phyloP scores from a whole-genome alignment of 2,113 vertebrate species.

The Monopterus albus region DNA sequence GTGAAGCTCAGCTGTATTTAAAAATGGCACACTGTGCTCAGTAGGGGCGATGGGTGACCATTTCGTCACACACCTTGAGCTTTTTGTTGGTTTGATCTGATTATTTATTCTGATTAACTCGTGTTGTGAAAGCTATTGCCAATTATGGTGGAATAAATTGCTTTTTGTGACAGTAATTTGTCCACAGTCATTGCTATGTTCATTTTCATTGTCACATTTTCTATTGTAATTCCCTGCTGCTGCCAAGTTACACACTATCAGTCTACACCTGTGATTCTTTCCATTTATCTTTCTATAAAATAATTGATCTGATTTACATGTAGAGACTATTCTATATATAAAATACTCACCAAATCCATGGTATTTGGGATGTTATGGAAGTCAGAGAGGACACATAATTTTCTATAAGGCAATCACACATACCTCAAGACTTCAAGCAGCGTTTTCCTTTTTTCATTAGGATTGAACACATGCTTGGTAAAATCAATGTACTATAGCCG shows the following conservation, averaged over 20 bases:
- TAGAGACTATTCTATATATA: neutral
- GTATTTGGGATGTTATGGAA: neutral
- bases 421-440: neutral
- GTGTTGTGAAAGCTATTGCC: slow-evolving; percentile 13
- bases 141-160: slow-evolving; percentile 38
- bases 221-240: slow-evolving; percentile 2
- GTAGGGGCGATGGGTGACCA: slow-evolving; percentile 1
- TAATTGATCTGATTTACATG: neutral
- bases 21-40: neutral
- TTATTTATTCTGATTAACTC: slow-evolving; percentile 44
- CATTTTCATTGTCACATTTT: slow-evolving; percentile 22
- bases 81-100: slow-evolving; percentile 19
- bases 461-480: neutral
- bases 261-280: neutral
- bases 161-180: slow-evolving; percentile 31
- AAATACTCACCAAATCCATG: neutral
- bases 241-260: neutral
- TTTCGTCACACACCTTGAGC: slow-evolving; percentile 13
- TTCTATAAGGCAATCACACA: neutral
- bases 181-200: neutral
- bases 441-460: neutral
- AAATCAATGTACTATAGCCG: slow-evolving; percentile 3
- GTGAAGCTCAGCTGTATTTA: slow-evolving; percentile 9
- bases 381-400: neutral
- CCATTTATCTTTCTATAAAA: neutral